phyloP scores from a whole-genome alignment of 1,140 invertebrate genomes.

The Phthorimaea operculella region DNA sequence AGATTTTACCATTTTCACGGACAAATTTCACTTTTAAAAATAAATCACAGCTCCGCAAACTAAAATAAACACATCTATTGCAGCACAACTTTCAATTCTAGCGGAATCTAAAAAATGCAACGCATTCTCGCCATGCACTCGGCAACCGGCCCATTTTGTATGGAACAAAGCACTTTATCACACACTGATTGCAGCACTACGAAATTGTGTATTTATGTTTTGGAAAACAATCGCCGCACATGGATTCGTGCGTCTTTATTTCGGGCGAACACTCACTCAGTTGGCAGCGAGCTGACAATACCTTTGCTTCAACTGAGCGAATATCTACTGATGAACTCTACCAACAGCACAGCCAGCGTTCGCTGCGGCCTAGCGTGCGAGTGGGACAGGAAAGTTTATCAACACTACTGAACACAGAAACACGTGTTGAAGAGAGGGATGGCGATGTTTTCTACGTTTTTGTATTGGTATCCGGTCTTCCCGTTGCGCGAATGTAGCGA shows the following conservation, averaged over 20 bases:
- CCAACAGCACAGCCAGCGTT: slow-evolving; percentile 16
- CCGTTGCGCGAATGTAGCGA: slow-evolving; percentile 37
- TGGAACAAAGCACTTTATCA: too few relatives aligned
- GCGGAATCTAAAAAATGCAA: slow-evolving; percentile 36
- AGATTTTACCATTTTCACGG: slow-evolving; percentile 26
- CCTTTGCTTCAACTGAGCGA: background rate
- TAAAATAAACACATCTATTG: slow-evolving; percentile 18
- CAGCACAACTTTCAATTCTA: slow-evolving; percentile 44
- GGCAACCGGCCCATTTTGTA: slow-evolving; percentile 17
- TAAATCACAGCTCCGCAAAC: slow-evolving; percentile 10
- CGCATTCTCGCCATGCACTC: slow-evolving; percentile 23
- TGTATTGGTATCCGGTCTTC: slow-evolving; percentile 45
- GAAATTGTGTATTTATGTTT: too few relatives aligned
- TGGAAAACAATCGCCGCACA: too few relatives aligned
- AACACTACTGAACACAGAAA: slow-evolving; percentile 2
- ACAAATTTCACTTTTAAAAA: slow-evolving; percentile 10
- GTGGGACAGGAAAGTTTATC: slow-evolving; percentile 20
- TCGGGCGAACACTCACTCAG: slow-evolving; percentile 14
- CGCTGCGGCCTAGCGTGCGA: slow-evolving; percentile 28
- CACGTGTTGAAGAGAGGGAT: slow-evolving; percentile 22
- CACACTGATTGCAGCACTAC: too few relatives aligned
- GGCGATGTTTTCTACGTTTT: slow-evolving; percentile 20
- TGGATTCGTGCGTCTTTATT: too few relatives aligned
- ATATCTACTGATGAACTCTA: slow-evolving; percentile 41
- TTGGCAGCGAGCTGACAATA: too few relatives aligned